Percentiles rank a stretch among this genome's conserved stretches.
phyloP scores from a whole-genome alignment of 2,113 vertebrate genomes.

The Epinephelus lanceolatus region DNA sequence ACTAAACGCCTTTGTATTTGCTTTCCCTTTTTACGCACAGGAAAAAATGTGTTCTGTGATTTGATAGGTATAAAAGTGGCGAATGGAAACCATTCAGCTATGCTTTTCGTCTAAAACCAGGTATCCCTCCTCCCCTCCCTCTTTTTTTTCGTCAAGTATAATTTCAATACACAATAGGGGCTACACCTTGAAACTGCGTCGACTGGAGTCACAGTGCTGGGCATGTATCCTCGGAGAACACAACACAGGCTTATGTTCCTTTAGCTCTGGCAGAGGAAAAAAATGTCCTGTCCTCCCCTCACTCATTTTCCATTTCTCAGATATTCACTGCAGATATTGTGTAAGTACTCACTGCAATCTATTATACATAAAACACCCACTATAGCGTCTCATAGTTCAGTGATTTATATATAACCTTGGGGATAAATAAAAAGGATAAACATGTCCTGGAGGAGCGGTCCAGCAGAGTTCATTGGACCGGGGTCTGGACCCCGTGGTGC shows the following conservation, averaged over 20 bases:
- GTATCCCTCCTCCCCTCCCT: slow-evolving; percentile 38
- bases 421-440: slow-evolving; percentile 82
- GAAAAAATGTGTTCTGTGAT: slow-evolving; percentile 45
- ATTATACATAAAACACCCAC: slow-evolving; percentile 91
- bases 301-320: slow-evolving; percentile 75
- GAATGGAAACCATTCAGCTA: slow-evolving; percentile 76
- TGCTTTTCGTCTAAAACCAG: slow-evolving; percentile 60
- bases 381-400: slow-evolving; percentile 91
- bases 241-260: slow-evolving; percentile 75
- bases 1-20: slow-evolving; percentile 58
- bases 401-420: slow-evolving; percentile 87
- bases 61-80: slow-evolving; percentile 66
- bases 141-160: slow-evolving; percentile 69
- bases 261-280: slow-evolving; percentile 64
- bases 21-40: slow-evolving; percentile 64
- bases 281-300: slow-evolving; percentile 71
- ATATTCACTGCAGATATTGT: slow-evolving; percentile 82
- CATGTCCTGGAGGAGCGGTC: slow-evolving; percentile 77
- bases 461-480: slow-evolving; percentile 92
- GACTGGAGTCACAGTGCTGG: slow-evolving; percentile 90
- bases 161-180: slow-evolving; percentile 85
- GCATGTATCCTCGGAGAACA: slow-evolving; percentile 86
- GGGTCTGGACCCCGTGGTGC: slow-evolving; percentile 97
- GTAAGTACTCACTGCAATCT: slow-evolving; percentile 84
- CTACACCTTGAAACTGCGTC: slow-evolving; percentile 90